These are phyloP conservation scores for Oxystoma pomonae DNA, from an alignment of 2,888 invertebrate genomes.

Conservation along the genomic window DNA sequence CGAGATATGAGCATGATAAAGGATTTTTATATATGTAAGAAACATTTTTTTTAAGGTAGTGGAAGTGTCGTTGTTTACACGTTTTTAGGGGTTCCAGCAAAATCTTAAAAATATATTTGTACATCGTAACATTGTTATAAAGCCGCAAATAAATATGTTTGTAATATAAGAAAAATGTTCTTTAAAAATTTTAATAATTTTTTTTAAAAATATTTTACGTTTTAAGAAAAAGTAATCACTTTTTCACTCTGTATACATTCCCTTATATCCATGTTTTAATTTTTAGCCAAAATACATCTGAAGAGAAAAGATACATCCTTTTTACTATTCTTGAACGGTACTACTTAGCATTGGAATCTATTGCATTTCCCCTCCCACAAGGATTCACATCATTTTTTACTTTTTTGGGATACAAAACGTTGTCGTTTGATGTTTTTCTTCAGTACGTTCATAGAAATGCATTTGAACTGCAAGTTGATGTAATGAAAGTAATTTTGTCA, in stretches of 20 bases:
- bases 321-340: slow-evolving; percentile 80
- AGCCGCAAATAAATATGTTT: too few relatives aligned
- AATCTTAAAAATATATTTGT: too few relatives aligned
- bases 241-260: neutral
- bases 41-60: slow-evolving; percentile 1
- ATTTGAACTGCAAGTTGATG: slow-evolving; percentile 82
- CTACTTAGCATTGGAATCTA: slow-evolving; percentile 70
- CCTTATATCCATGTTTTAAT: too few relatives aligned
- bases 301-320: slow-evolving; percentile 64
- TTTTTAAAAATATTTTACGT: too few relatives aligned
- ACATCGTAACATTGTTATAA: too few relatives aligned
- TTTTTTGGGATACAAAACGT: slow-evolving; percentile 75
- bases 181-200: slow-evolving; percentile 10
- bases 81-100: too few relatives aligned
- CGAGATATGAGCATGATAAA: slow-evolving; percentile 64
- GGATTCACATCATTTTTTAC: slow-evolving; percentile 89
- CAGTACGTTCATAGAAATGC: slow-evolving; percentile 82
- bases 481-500: slow-evolving; percentile 77
- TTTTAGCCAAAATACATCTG: slow-evolving; percentile 70
- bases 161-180: too few relatives aligned
- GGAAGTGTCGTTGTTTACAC: neutral
- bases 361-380: slow-evolving; percentile 79
- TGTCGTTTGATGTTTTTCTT: slow-evolving; percentile 73
- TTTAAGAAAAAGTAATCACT: too few relatives aligned
- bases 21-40: slow-evolving; percentile 77